Evolutionary conservation across 2,113 vertebrate species (phyloP), one percentile per base, ranked within the genome.

Genomic region (Abramis brama): DNA sequence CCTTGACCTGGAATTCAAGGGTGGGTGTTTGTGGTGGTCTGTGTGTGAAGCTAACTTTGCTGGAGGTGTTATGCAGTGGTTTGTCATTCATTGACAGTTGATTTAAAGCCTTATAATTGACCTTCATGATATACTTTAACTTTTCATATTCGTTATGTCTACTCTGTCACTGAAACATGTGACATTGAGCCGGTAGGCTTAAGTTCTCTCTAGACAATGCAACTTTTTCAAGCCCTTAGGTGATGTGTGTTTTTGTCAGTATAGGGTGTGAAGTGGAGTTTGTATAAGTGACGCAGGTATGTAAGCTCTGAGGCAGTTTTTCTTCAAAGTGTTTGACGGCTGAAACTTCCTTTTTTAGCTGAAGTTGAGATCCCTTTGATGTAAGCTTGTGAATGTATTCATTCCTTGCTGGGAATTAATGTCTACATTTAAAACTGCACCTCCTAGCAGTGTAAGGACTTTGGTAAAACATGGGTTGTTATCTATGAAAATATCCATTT

Each of bases 141-240:
- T 33, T 57, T 60, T 79, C 19, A 59, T n/a, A 76, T 30, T 76
- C 45, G 1, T 1, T 6, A 27, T 8, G 45, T 52, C 17, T 21
- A 11, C 15, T 52, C 0, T 33, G 25, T 17, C 50, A 23, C 27
- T 33, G 33, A 43, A 43, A 62, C 33, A 17, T 39, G 21, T 62
- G 23, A 60, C n/a, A 9, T 17, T 39, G 8, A 23, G n/a, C 62
- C 4, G 5, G 19, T 15, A 33, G 27, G 27, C 21, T 23, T 7
- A 45, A 55, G 30, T 85, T 79, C 47, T 79, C 47, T 25, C 15
- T 36, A 23, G 45, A 30, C 68, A 25, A 60, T 39, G 15, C 30
- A 47, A 79, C 62, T 79, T 78, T 81, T 86, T 78, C 13, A 39
- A 73, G 62, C 78, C 86, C 88, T 87, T 0, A 1, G 88, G 86